Base-by-base conservation (phyloP, 2,888 invertebrate species). In the Acanthosoma haemorrhoidale region DNA sequence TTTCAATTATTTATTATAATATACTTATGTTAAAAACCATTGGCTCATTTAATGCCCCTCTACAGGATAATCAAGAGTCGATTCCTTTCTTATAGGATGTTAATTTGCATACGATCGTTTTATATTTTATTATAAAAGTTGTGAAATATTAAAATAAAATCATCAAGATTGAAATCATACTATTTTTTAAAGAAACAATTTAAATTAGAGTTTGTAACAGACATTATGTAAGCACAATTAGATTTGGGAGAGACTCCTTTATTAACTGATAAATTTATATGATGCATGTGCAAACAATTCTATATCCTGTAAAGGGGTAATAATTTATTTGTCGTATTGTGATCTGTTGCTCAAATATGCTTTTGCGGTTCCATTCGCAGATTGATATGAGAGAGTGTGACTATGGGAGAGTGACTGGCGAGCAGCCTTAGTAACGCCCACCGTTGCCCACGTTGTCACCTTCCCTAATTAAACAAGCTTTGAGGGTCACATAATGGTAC, bases 291-390 rank as follows among this genome's bases (percentile, higher is more conserved):
- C 25, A 61, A 61, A 61, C n/a, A n/a, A n/a, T n/a, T n/a, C n/a
- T n/a, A n/a, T n/a, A 34, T 58, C 68, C 68, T 68, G 57, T 68
- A 68, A 31, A 68, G 58, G 38, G n/a, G 2, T 32, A 58, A 38
- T 38, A 15, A 36, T 61, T 69, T 61, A n/a, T 29, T 38, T 29
- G 18, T 61, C 29, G 38, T 32, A 21, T 59, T 61, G 39, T 69
- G 60, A 69, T 36, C 39, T 67, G 41, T 76, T 79, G 80, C 81
- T 82, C 81, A 82, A 82, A 77, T 79, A 69, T 70, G 64, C 73
- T 75, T 73, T 75, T 75, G 74, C 72, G 74, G 72, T 76, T 77
- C 75, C 76, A 75, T 76, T 76, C 73, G 73, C 73, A 73, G 73
- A 73, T 73, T 51, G n/a, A n/a, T n/a, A 39, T 66, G 39, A 67